Conservation (phyloP, 2,888 invertebrate species). For the Lagria hirta region DNA sequence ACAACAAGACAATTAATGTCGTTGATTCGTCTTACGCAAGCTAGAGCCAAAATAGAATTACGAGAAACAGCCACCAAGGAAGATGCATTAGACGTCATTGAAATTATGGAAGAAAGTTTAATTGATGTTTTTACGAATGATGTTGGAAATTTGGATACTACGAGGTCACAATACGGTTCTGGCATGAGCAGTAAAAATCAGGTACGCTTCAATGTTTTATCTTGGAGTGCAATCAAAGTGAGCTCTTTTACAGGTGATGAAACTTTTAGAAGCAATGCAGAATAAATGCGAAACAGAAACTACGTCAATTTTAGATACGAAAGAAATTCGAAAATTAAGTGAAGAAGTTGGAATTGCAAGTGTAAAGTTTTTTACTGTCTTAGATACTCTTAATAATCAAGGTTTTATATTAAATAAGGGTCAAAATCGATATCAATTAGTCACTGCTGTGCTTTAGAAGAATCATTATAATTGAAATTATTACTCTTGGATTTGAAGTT, state of each 20-base stretch:
- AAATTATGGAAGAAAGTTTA: constrained; percentile 79
- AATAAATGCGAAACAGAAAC: constrained; percentile 64
- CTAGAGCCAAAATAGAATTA: constrained; percentile 85
- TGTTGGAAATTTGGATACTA: constrained; percentile 65
- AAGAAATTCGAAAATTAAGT: constrained; percentile 76
- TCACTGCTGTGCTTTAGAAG: too few species aligned
- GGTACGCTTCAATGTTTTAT: too few species aligned
- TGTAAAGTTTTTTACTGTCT: constrained; percentile 67
- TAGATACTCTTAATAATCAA: constrained; percentile 80
- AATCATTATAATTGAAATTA: too few species aligned
- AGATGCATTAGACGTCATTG: constrained; percentile 85
- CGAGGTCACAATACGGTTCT: constrained; percentile 70
- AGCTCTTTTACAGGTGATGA: constrained; percentile 61
- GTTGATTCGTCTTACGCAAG: constrained; percentile 82
- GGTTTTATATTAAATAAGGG: constrained; percentile 84
- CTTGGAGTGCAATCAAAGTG: not conserved
- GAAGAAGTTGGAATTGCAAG: constrained; percentile 64
- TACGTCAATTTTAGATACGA: constrained; percentile 71
- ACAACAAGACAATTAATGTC: constrained; percentile 89
- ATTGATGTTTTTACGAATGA: constrained; percentile 76
- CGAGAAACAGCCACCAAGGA: constrained; percentile 74
- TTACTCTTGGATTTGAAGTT: too few species aligned
- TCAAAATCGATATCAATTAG: constrained; percentile 44
- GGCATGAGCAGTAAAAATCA: constrained; percentile 71
- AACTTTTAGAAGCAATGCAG: constrained; percentile 70